These are phyloP conservation scores for Cromileptes altivelis DNA, from an alignment of 2,113 vertebrate genomes.

Conservation along the genomic window DNA sequence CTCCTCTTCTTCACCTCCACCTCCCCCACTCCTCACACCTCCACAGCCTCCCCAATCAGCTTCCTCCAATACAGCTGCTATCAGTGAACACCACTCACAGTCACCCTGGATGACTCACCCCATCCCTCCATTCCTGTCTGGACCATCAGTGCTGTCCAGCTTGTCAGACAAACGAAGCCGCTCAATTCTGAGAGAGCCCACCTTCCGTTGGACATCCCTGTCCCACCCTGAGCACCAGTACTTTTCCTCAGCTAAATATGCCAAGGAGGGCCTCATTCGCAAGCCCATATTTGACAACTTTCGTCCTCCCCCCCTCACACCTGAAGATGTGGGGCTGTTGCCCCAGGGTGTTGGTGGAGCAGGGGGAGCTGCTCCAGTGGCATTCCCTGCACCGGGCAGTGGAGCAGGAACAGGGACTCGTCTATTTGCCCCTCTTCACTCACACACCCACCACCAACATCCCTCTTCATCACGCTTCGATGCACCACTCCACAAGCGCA, in stretches of 20 bases:
- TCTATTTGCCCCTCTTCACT: constrained; percentile 89
- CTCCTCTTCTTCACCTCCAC: constrained; percentile 93
- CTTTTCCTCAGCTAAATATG: constrained; percentile 99
- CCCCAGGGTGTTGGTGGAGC: constrained; percentile 81
- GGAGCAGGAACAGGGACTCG: constrained; percentile 85
- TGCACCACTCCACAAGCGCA: constrained; percentile 91
- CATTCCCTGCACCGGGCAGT: constrained; percentile 83
- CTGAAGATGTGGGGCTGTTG: constrained; percentile 93
- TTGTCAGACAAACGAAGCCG: constrained; percentile 92
- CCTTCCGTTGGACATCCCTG: constrained; percentile 95
- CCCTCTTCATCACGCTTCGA: constrained; percentile 88
- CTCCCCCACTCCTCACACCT: constrained; percentile 91
- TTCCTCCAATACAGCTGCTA: constrained; percentile 82
- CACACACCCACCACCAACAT: constrained; percentile 83
- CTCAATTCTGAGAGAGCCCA: constrained; percentile 95
- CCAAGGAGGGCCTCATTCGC: constrained; percentile 98
- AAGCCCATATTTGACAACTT: constrained; percentile 99
- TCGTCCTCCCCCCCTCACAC: constrained; percentile 94
- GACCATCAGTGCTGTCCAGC: constrained; percentile 85
- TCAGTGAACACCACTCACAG: constrained; percentile 88
- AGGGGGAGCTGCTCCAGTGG: constrained; percentile 76
- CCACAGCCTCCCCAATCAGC: constrained; percentile 86
- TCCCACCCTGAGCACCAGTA: constrained; percentile 92
- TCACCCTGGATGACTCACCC: constrained; percentile 95
- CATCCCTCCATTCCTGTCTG: constrained; percentile 90